Evolutionary conservation across 2,797 vertebrate species (phyloP), one percentile per base, ranked within the genome.

Genomic region (Ataeniobius toweri): DNA sequence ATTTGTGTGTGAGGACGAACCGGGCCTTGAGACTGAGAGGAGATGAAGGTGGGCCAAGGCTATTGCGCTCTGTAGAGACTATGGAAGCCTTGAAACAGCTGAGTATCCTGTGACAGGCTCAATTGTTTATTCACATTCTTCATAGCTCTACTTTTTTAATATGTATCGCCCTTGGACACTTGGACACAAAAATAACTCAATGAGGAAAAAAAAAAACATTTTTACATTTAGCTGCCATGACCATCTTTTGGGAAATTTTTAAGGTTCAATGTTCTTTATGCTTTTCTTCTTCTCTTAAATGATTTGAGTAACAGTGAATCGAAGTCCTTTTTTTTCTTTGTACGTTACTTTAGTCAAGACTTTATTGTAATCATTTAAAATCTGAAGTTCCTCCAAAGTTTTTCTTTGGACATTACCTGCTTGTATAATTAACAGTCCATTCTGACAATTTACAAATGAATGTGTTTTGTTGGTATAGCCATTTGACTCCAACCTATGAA

Each of bases 11-110:
- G 71, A 20, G 68, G 61, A 83, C 20, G 39, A 77, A 75, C 67
- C 0, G 46, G 84, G 88, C 85, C 89, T 88, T 89, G 88, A 83
- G 82, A 92, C 82, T 71, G 84, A 75, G 80, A 73, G 74, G 78
- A 85, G 88, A 88, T 50, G 70, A 89, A 69, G 88, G 82, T 78
- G 79, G 74, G 50, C 71, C 69, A 79, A 87, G 90, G 89, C 86
- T 80, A 56, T n/a, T 1, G 71, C 0, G 56, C 82, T 70, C 67
- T 6, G 5, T 39, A 2, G 78, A 88, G 81, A 84, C 79, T 67
- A 59, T 76, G 56, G 22, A 61, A 87, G 86, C 86, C 87, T 92
- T 86, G 88, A 89, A 87, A 82, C 58, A 2, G 74, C 41, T 10
- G 46, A 59, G 74, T 82, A 28, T 86, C 80, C 50, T 82, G 81